Base-by-base conservation (phyloP, 2,888 invertebrate genomes). In the Rhamphomyia laevipes region DNA sequence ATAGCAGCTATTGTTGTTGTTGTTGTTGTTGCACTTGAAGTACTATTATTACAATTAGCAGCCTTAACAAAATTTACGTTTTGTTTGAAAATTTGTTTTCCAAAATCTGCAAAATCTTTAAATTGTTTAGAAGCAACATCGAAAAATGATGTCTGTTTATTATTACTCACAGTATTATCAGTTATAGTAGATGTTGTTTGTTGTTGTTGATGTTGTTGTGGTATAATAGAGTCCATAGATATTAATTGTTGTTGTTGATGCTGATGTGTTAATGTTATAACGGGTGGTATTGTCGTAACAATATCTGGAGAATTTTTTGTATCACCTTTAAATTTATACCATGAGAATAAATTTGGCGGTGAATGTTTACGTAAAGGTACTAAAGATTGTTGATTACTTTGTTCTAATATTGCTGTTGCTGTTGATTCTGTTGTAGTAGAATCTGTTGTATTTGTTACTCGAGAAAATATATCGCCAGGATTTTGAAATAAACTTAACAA, bases 401-500 rank as follows among this genome's bases (percentile, higher is more conserved):
- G 51, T 49, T 31, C 48, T 37, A 50, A 47, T 23, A 60, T 57
- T 38, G 56, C 40, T 43, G 56, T 56, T 31, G 58, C 55, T 43
- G 51, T 63, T 1, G 57, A 55, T 53, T 59, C 70, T 23, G 57
- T 66, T 13, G 65, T 66, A 47, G 61, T 61, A 48, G 63, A 70
- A 55, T 35, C n/a, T 5, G 13, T 13, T 5, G 4, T 13, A n/a
- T 35, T 13, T n/a, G 13, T 35, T 13, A 13, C n/a, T 51, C 78
- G 74, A 11, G 78, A 75, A 59, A 82, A 81, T 46, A 81, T 64
- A 56, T 74, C 76, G 45, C 74, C 73, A 0, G 82, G 79, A 61
- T 80, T 77, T 55, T 81, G 80, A 61, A 84, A 82, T 3, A 83
- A 58, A 23, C 80, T 81, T 0, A 82, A 60, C 3, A 84, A 63